A percentile compares a stretch with the other conserved stretches of the same genome.
Conservation (phyloP, 2,797 vertebrate genomes). For the Lycodopsis pacificus region DNA sequence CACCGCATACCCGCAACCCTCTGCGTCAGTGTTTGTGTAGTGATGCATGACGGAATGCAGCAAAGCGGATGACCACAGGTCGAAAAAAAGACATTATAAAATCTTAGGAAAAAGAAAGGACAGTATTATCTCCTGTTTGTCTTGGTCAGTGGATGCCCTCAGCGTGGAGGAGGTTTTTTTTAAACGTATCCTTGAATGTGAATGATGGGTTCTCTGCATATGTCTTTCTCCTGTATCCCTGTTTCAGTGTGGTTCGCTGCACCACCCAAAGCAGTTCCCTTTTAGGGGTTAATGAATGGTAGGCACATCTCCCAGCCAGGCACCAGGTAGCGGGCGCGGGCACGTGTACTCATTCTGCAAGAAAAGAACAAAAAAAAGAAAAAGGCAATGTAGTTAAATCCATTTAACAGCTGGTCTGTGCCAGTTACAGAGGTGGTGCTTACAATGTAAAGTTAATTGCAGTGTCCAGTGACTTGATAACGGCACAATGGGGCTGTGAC, state of each 20-base stretch:
- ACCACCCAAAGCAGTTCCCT: conserved; percentile 43
- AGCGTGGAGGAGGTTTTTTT: conserved; percentile 18
- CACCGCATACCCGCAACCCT: conserved; percentile 28
- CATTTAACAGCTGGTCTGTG: conserved; percentile 57
- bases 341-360: conserved; percentile 86
- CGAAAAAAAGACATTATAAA: conserved; percentile 51
- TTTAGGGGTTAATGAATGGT: conserved; percentile 79
- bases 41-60: conserved; percentile 44
- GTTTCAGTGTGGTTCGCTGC: conserved; percentile 27
- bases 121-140: conserved; percentile 25
- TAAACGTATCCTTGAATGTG: conserved; percentile 41
- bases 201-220: conserved; percentile 43
- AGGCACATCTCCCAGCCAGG: conserved; percentile 85
- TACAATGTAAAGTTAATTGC: conserved; percentile 75
- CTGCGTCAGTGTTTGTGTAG: conserved; percentile 33
- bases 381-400: conserved; percentile 47
- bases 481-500: conserved; percentile 64
- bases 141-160: conserved; percentile 34
- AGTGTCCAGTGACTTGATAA: conserved; percentile 70
- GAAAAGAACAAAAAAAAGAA: conserved; percentile 16
- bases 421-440: conserved; percentile 53
- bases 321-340: conserved; percentile 85
- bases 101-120: conserved; percentile 51
- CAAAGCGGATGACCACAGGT: conserved; percentile 56
- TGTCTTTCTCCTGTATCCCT: conserved; percentile 38